Evolutionary conservation across 2,113 vertebrate species (phyloP).

Genomic region (Eurypyga helias): DNA sequence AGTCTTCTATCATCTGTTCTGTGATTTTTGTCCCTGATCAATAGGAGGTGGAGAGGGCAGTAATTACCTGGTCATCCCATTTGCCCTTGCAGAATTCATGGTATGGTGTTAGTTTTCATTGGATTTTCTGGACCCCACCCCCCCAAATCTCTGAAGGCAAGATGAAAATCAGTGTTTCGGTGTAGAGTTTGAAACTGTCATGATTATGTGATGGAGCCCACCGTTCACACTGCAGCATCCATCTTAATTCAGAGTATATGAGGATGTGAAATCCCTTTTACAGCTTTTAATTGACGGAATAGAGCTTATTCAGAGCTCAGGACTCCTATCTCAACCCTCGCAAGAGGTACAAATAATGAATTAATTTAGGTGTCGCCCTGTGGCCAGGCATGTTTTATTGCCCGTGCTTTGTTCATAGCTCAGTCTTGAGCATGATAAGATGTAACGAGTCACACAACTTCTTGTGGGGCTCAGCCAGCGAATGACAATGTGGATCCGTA

Average conservation of each 20-base stretch:
- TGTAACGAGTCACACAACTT: not conserved
- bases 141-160: fast-evolving
- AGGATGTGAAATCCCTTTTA: not conserved
- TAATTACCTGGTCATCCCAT: not conserved
- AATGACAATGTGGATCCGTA: not conserved
- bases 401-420: not conserved
- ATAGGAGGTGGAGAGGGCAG: not conserved
- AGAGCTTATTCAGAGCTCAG: not conserved
- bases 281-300: not conserved
- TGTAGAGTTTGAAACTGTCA: not conserved
- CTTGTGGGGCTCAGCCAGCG: not conserved
- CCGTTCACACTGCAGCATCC: not conserved
- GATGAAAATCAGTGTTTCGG: not conserved
- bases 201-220: not conserved
- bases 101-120: not conserved
- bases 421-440: fast-evolving
- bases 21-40: not conserved
- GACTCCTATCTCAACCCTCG: not conserved
- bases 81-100: not conserved
- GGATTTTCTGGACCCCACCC: not conserved
- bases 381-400: not conserved
- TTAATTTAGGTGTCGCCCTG: not conserved
- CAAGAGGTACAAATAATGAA: not conserved
- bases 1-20: not conserved
- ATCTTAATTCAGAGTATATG: not conserved